Conservation (phyloP, 2,888 invertebrate genomes). For the Meliscaeva auricollis region DNA sequence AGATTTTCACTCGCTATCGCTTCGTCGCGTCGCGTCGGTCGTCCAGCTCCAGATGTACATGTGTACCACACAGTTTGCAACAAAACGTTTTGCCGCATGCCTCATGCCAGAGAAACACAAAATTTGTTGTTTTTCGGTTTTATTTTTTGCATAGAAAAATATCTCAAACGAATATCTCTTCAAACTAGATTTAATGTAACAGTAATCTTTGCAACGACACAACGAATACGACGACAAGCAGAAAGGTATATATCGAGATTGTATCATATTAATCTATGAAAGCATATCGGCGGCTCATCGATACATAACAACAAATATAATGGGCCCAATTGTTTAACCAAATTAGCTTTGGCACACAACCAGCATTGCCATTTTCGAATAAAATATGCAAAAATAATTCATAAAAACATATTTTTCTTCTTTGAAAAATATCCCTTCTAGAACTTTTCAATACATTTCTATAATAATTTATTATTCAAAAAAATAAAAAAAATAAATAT, state of each 20-base stretch:
- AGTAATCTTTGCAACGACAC: constrained; percentile 48
- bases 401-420: too few relatives aligned
- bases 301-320: constrained; percentile 62
- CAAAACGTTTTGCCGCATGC: constrained; percentile 64
- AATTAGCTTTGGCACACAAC: constrained; percentile 58
- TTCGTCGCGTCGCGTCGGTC: too few relatives aligned
- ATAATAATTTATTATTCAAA: too few relatives aligned
- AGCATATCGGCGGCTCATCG: constrained; percentile 69
- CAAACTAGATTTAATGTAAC: constrained; percentile 74
- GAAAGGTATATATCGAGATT: too few relatives aligned
- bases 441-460: too few relatives aligned
- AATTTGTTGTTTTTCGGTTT: too few relatives aligned
- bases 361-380: constrained; percentile 4
- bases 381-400: too few relatives aligned
- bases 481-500: too few relatives aligned
- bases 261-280: constrained; percentile 67
- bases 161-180: constrained; percentile 20
- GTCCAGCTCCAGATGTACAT: constrained; percentile 75
- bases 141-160: not conserved
- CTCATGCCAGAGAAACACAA: not conserved
- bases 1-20: constrained; percentile 55
- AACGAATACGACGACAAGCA: not conserved
- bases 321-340: constrained; percentile 71
- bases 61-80: constrained; percentile 68
- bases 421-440: too few relatives aligned